Base-by-base conservation (phyloP, 1,140 invertebrate species). In the Prorops nasuta region DNA sequence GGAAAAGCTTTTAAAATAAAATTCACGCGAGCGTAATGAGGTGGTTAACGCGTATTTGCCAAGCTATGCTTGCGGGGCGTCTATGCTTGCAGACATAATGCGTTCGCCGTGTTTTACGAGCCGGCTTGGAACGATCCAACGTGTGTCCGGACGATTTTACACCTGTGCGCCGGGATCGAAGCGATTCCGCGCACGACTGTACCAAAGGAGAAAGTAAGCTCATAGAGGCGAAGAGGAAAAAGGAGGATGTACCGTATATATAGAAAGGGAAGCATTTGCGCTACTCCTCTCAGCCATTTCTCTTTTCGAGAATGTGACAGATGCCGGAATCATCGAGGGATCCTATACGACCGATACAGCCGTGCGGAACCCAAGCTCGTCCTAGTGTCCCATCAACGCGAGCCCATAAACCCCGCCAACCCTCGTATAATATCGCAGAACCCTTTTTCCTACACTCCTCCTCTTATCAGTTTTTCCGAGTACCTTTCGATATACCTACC, bases 11-110 rank as follows among this genome's bases (percentile, higher is more conserved):
- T 46, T 28, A 35, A 53, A 47, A 24, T n/a, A n/a, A n/a, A n/a
- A n/a, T n/a, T n/a, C n/a, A n/a, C 10, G 24, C 4, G 24, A 4
- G 24, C 31, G 42, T 46, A 51, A 36, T 32, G 52, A 48, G 45
- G 45, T 38, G 45, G 41, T 60, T 56, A 60, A 59, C 35, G 40
- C 22, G 45, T 60, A 48, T 59, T 60, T 60, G 57, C 56, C 56
- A 56, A 60, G 44, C 14, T 20, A 9, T 6, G 4, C 24, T 10
- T 10, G 24, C 24, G 24, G 4, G 24, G 4, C 24, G 4, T 4
- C 24, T 10, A 10, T 28, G 24, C 10, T 4, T 4, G 24, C 24
- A 28, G 24, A 28, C 24, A 28, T 28, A 28, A 6, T 10, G 10
- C 24, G 24, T 28, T 10, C 56, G 39, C 16, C 32, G 7, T 14